phyloP scores from a whole-genome alignment of 2,797 vertebrate genomes.

The Otolemur crassicaudatus region DNA sequence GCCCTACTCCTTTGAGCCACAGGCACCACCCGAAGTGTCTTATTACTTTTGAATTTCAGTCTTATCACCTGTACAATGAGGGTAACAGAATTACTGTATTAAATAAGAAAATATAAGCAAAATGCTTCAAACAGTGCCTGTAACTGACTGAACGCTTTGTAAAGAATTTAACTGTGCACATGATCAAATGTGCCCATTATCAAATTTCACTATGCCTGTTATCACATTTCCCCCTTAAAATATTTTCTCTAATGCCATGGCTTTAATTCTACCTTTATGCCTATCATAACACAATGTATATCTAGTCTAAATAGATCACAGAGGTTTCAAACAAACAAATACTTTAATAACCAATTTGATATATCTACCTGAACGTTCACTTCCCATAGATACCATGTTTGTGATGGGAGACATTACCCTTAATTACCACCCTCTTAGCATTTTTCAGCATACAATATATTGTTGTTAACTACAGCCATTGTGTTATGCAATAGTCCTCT shows the following conservation, averaged over 20 bases:
- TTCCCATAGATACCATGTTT: not conserved
- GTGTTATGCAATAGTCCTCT: not conserved
- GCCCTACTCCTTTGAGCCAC: too few species aligned
- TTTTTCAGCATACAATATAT: not conserved
- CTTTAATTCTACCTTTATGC: not conserved
- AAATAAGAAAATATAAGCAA: not conserved
- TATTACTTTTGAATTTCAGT: not conserved
- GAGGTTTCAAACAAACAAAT: conserved; percentile 5
- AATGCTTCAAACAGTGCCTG: not conserved
- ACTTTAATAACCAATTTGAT: not conserved
- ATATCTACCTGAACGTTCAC: not conserved
- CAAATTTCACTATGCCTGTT: not conserved
- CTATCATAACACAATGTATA: not conserved
- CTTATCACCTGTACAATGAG: conserved; percentile 10
- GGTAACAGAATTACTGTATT: not conserved
- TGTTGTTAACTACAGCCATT: not conserved
- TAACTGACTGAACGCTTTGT: not conserved
- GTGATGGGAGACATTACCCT: not conserved
- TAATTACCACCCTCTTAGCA: not conserved
- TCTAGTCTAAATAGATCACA: conserved; percentile 1
- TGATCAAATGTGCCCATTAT: not conserved
- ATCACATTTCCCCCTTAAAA: not conserved
- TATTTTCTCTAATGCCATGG: not conserved
- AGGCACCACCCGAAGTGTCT: not conserved
- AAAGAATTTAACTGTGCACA: not conserved